Conservation (phyloP, 2,888 invertebrate species). For the Timema podura region DNA sequence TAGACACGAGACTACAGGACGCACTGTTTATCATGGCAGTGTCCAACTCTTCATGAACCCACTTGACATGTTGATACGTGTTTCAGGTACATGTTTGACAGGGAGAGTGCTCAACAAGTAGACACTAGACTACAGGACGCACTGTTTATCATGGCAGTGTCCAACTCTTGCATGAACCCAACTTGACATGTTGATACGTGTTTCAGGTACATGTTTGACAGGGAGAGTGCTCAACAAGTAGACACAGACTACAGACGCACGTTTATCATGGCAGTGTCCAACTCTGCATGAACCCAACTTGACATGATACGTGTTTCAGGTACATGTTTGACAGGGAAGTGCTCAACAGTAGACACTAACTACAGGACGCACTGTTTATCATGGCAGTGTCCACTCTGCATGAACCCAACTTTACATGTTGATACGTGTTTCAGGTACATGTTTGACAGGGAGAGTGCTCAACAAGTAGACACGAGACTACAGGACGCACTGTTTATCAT, state of each 20-base stretch:
- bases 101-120: no score
- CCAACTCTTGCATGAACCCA: no score
- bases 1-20: conserved; percentile 63
- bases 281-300: conserved; percentile 80
- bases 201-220: conserved; percentile 65
- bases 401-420: no score
- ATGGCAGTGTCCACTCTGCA: no score
- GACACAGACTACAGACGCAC: conserved; percentile 63
- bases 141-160: no score
- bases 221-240: conserved; percentile 60
- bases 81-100: no score
- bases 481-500: conserved; percentile 72
- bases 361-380: no score
- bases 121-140: no score
- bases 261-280: conserved; percentile 76
- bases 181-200: not conserved
- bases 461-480: conserved; percentile 57
- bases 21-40: conserved; percentile 74
- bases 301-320: no score
- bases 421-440: conserved; percentile 56
- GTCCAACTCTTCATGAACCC: conserved; percentile 76
- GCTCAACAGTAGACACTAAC: no score
- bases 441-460: conserved; percentile 63
- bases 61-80: no score
- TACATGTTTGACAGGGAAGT: no score